A percentile compares a stretch with the other conserved stretches of the same genome.
These are phyloP conservation scores for Himalopsyche japonica DNA, from an alignment of 2,888 invertebrate species.

Conservation along the genomic window DNA sequence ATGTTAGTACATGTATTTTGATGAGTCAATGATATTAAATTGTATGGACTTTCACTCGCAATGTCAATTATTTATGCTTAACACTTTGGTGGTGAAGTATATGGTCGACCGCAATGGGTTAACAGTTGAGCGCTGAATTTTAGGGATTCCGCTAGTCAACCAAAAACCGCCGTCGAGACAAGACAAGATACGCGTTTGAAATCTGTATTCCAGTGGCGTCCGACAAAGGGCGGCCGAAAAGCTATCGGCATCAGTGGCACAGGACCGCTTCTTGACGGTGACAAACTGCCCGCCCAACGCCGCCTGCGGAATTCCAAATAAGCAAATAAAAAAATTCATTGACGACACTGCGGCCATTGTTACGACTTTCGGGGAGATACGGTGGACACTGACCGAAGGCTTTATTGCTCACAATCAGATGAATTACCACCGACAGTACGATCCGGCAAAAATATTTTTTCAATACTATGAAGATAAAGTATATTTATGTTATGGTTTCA, in stretches of 20 bases:
- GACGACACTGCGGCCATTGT: conserved; percentile 4
- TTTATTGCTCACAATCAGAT: conserved; percentile 21
- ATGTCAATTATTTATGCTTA: neutral
- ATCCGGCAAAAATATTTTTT: neutral
- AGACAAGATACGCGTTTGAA: neutral
- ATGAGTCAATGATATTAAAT: too few relatives aligned
- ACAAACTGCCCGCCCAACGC: neutral
- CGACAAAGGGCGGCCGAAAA: conserved; percentile 6
- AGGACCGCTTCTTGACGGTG: neutral
- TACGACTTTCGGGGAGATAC: neutral
- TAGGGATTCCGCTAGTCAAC: neutral
- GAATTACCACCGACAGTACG: neutral
- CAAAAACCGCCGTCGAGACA: neutral
- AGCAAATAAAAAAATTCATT: conserved; percentile 13
- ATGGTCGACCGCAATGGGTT: neutral
- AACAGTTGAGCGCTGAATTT: neutral
- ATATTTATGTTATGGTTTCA: too few relatives aligned
- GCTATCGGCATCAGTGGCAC: neutral
- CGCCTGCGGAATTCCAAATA: conserved; percentile 19
- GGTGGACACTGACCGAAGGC: neutral
- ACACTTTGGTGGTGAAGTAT: neutral
- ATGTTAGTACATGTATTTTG: too few relatives aligned
- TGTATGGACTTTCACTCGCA: neutral
- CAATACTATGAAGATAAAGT: too few relatives aligned
- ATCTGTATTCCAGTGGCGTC: conserved; percentile 2